phyloP scores from a whole-genome alignment of 2,797 vertebrate species.

The Platyrinchus mystaceus region DNA sequence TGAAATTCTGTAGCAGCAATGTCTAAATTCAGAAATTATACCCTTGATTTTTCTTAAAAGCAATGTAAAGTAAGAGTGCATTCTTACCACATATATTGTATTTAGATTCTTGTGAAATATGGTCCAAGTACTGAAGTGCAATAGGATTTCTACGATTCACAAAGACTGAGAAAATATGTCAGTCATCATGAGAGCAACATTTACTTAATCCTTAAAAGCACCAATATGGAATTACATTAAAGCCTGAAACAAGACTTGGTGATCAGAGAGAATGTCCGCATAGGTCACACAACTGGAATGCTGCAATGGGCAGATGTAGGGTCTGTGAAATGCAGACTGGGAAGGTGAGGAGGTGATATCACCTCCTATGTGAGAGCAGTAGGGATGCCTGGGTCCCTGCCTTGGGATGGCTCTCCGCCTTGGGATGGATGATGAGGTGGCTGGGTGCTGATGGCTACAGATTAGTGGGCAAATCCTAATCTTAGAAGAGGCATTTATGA shows the following conservation, averaged over 20 bases:
- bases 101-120: background rate
- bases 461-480: background rate
- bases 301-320: background rate
- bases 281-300: background rate
- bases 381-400: background rate
- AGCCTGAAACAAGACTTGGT: background rate
- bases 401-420: background rate
- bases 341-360: background rate
- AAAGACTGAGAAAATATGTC: background rate
- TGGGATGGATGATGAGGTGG: background rate
- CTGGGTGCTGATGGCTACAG: background rate
- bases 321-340: background rate
- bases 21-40: background rate
- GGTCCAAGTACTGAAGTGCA: background rate
- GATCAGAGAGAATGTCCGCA: background rate
- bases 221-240: background rate
- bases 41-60: background rate
- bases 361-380: background rate
- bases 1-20: background rate
- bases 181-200: background rate
- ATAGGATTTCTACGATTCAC: background rate
- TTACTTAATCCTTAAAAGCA: background rate
- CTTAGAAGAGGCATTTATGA: background rate
- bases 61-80: background rate
- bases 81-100: background rate